Percentiles rank a stretch among this genome's conserved stretches.
phyloP scores from a whole-genome alignment of 2,113 vertebrate species.

The Corapipo altera region DNA sequence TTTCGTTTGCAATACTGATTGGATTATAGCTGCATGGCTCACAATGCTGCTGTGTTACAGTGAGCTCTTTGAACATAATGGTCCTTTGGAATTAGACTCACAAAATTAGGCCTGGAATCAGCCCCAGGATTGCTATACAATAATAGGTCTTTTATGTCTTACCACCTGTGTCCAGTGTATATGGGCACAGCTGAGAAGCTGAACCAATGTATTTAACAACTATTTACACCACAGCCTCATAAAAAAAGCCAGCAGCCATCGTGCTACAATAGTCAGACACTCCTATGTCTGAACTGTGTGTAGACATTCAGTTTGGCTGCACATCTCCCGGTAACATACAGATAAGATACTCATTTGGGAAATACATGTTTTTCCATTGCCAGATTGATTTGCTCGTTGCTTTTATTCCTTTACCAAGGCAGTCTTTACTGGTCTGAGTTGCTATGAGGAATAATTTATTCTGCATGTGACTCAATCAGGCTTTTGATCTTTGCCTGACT shows the following conservation, averaged over 20 bases:
- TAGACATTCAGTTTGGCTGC: not conserved
- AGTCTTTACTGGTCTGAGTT: not conserved
- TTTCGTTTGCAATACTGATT: conserved; percentile 44
- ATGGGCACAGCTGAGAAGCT: not conserved
- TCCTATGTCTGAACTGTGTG: not conserved
- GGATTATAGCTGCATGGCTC: not conserved
- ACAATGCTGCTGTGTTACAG: conserved; percentile 15
- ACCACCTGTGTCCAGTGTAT: conserved; percentile 4
- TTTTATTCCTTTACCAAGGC: not conserved
- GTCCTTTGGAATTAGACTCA: conserved; percentile 36
- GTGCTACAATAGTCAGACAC: not conserved
- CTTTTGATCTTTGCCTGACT: conserved; percentile 35
- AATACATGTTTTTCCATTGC: not conserved
- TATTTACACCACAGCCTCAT: not conserved
- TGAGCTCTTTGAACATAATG: conserved; percentile 25
- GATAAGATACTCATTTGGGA: not conserved
- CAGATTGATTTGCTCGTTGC: not conserved
- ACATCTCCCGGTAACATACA: not conserved
- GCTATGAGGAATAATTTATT: not conserved
- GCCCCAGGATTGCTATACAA: not conserved
- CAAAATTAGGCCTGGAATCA: conserved; percentile 38
- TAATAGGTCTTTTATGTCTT: not conserved
- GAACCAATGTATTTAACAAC: not conserved
- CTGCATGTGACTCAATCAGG: not conserved
- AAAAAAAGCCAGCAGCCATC: not conserved